A percentile compares a stretch with the other conserved stretches of the same genome.
These are phyloP conservation scores for Torymus auratus DNA, from an alignment of 2,888 invertebrate species.

Conservation along the genomic window DNA sequence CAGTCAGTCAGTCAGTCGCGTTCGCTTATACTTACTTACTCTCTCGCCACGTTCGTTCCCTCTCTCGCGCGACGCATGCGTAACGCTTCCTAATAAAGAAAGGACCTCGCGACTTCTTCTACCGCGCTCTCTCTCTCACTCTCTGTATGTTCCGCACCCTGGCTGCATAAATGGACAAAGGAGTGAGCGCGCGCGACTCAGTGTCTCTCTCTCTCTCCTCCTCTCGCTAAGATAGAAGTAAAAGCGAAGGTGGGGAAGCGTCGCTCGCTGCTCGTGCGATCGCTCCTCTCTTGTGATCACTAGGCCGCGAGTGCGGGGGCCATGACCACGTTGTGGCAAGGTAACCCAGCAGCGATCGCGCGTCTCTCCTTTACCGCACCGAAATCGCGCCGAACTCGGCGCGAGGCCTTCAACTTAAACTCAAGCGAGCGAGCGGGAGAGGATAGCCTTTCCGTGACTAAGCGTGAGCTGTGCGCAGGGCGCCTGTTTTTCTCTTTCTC, in stretches of 20 bases:
- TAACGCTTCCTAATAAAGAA: conserved; percentile 61
- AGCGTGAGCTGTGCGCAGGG: background rate
- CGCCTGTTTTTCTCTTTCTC: background rate
- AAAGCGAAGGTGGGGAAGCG: conserved; percentile 61
- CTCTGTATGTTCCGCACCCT: conserved; percentile 44
- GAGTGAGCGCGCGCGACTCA: conserved; percentile 9
- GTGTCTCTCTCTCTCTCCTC: conserved; percentile 13
- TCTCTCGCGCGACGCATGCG: conserved; percentile 29
- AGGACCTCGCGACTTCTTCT: conserved; percentile 57
- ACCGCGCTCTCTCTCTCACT: conserved; percentile 31
- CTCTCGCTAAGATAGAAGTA: conserved; percentile 51
- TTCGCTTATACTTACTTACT: background rate
- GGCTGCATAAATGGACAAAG: conserved; percentile 58
- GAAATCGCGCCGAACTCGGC: conserved; percentile 37
- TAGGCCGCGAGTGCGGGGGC: conserved; percentile 68
- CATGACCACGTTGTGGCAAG: conserved; percentile 76
- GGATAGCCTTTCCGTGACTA: conserved; percentile 34
- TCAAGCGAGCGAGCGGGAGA: conserved; percentile 14
- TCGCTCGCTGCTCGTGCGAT: conserved; percentile 48
- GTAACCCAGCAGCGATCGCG: conserved; percentile 68
- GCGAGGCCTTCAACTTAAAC: conserved; percentile 58
- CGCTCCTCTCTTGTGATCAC: conserved; percentile 64
- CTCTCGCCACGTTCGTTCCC: background rate
- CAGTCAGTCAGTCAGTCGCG: conserved; percentile 10
- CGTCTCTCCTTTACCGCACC: conserved; percentile 20